Percentiles rank a stretch among this genome's conserved stretches.
Conservation (phyloP, 1,140 invertebrate species). For the Drosophila sproati region DNA sequence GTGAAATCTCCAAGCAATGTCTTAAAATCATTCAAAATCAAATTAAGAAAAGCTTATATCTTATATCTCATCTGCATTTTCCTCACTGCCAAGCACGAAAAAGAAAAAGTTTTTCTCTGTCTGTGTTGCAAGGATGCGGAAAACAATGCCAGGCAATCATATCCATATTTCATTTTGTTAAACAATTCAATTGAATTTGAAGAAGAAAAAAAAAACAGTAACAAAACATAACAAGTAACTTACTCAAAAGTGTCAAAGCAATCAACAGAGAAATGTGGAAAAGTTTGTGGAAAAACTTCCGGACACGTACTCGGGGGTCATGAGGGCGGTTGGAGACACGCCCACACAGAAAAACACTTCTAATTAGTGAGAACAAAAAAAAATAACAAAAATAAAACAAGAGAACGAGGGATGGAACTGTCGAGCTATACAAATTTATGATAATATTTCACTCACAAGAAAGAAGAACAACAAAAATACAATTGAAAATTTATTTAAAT, state of each 20-base stretch:
- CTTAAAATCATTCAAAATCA: not conserved
- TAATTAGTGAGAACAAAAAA: slow-evolving; percentile 60
- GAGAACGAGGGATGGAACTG: slow-evolving; percentile 5
- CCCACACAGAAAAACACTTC: slow-evolving; percentile 63
- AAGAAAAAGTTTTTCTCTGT: slow-evolving; percentile 8
- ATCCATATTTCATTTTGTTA: slow-evolving; percentile 64
- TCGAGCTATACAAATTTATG: slow-evolving; percentile 64
- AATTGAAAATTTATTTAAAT: slow-evolving; percentile 72
- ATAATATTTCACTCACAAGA: slow-evolving; percentile 67
- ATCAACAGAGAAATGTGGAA: slow-evolving; percentile 63
- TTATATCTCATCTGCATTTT: not conserved
- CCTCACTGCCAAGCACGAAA: not conserved
- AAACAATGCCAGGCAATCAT: slow-evolving; percentile 60
- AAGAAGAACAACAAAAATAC: slow-evolving; percentile 14
- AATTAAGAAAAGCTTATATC: not conserved
- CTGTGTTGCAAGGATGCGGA: not conserved
- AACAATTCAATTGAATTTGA: slow-evolving; percentile 72
- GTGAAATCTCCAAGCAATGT: not conserved
- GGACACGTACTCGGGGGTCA: slow-evolving; percentile 57
- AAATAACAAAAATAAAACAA: slow-evolving; percentile 31
- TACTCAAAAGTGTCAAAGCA: slow-evolving; percentile 77
- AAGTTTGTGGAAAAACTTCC: slow-evolving; percentile 67
- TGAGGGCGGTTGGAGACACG: slow-evolving; percentile 40
- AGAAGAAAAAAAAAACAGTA: slow-evolving; percentile 25
- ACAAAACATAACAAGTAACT: slow-evolving; percentile 43